Percentiles rank a stretch among this genome's conserved stretches.
Conservation (phyloP, 2,888 invertebrate species). For the Beris chalybata region DNA sequence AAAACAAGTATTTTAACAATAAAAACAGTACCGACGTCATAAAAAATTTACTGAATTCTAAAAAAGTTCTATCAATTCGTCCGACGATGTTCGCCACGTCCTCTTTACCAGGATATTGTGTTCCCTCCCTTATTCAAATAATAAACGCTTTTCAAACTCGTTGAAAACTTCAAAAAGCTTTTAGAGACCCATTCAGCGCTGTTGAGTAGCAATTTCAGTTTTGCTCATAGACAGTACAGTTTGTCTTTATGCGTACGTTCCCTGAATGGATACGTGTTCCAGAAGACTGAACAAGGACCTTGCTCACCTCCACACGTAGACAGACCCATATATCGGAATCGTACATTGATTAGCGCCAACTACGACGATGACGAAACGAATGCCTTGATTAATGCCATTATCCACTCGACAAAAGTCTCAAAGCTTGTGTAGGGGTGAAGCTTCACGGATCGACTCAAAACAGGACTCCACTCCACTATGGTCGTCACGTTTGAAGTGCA, state of each 20-base stretch:
- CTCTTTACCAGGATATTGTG: too few relatives aligned
- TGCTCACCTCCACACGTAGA: not conserved
- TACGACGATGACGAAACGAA: slow-evolving; percentile 16
- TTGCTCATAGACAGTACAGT: slow-evolving; percentile 24
- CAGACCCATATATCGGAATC: not conserved
- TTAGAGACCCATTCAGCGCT: slow-evolving; percentile 33
- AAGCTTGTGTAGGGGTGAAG: slow-evolving; percentile 17
- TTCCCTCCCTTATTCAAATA: not conserved
- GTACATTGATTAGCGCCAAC: slow-evolving; percentile 31
- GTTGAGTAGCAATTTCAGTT: slow-evolving; percentile 33
- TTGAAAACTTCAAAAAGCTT: slow-evolving; percentile 36
- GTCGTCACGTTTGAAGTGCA: too few relatives aligned
- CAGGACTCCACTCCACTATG: too few relatives aligned
- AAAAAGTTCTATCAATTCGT: too few relatives aligned
- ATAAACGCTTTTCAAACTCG: slow-evolving; percentile 27
- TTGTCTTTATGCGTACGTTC: slow-evolving; percentile 1
- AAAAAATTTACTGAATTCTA: too few relatives aligned
- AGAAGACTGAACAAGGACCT: not conserved
- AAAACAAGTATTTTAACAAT: too few relatives aligned
- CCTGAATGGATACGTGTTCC: not conserved
- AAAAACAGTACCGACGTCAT: too few relatives aligned
- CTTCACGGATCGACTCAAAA: not conserved
- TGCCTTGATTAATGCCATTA: slow-evolving; percentile 34
- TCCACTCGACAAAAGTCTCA: slow-evolving; percentile 35
- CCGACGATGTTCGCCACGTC: too few relatives aligned